These are phyloP conservation scores for Scaeva pyrastri DNA, from an alignment of 2,888 invertebrate genomes.

Conservation along the genomic window DNA sequence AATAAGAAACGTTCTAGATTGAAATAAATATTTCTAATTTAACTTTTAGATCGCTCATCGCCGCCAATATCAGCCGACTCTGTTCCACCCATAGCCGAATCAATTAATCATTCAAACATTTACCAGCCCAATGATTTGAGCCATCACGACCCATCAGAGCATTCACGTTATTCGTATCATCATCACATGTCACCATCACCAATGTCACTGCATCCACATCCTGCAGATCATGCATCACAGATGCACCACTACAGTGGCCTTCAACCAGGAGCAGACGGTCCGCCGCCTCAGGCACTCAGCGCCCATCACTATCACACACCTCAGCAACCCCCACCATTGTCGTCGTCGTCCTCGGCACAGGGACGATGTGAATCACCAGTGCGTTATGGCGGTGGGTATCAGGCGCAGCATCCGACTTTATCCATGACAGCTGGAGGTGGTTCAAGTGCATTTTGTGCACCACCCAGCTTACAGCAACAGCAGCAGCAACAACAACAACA, in stretches of 20 bases:
- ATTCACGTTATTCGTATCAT: conserved; percentile 77
- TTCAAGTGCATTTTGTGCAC: conserved; percentile 83
- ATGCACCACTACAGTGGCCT: conserved; percentile 77
- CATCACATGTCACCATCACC: conserved; percentile 81
- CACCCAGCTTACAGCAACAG: conserved; percentile 81
- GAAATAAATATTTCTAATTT: background rate
- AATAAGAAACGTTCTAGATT: background rate
- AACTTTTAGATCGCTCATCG: conserved; percentile 79
- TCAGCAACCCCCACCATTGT: conserved; percentile 77
- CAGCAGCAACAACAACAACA: conserved; percentile 79
- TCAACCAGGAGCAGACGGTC: conserved; percentile 61
- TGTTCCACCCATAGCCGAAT: conserved; percentile 80
- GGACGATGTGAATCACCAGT: conserved; percentile 69
- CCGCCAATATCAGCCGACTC: conserved; percentile 81
- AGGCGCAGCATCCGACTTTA: conserved; percentile 78
- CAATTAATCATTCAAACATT: conserved; percentile 79
- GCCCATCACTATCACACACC: conserved; percentile 79
- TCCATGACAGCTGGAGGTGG: conserved; percentile 80
- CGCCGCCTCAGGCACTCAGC: conserved; percentile 55
- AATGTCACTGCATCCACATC: conserved; percentile 77
- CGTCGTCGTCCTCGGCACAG: conserved; percentile 75
- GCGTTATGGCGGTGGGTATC: conserved; percentile 62
- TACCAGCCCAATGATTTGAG: conserved; percentile 69
- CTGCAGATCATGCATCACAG: conserved; percentile 79
- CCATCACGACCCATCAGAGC: conserved; percentile 70